A percentile compares a stretch with the other conserved stretches of the same genome.
Evolutionary conservation across 2,113 vertebrate species (phyloP).

Genomic region (Stomatorhinus ivindoensis): DNA sequence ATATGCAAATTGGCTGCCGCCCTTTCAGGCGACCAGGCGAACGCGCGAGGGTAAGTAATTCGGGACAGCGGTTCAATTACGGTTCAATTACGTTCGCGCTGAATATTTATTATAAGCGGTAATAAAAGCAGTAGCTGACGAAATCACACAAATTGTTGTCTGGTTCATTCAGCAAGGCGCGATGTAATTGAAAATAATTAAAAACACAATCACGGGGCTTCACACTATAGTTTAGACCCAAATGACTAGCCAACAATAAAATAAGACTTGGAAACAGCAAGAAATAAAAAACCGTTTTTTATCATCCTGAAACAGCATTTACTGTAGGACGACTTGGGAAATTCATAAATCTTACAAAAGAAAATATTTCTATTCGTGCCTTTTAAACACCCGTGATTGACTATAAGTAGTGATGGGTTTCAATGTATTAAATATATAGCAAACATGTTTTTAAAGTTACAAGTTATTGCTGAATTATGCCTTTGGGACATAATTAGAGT

Average conservation of each 20-base stretch:
- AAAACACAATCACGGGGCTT: neutral
- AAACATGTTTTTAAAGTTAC: neutral
- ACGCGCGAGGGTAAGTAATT: conserved; percentile 47
- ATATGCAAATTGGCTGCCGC: conserved; percentile 57
- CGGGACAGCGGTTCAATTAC: conserved; percentile 56
- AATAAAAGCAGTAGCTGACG: conserved; percentile 20
- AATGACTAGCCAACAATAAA: conserved; percentile 28
- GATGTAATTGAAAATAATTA: conserved; percentile 15
- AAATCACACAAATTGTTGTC: conserved; percentile 1
- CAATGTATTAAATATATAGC: neutral
- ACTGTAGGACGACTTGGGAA: neutral
- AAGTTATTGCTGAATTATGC: neutral
- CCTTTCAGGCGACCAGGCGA: conserved; percentile 52
- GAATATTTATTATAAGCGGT: conserved; percentile 21
- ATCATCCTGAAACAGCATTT: neutral
- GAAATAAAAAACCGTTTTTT: neutral
- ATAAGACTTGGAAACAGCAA: conserved; percentile 10
- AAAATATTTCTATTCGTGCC: neutral
- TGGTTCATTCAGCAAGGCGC: conserved; percentile 14
- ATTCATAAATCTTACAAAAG: neutral
- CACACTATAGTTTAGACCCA: conserved; percentile 24
- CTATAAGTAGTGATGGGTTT: neutral
- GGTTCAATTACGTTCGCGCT: conserved; percentile 49
- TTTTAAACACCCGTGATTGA: neutral
- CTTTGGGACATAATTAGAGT: neutral